phyloP scores from a whole-genome alignment of 2,888 invertebrate genomes.

The Nymphalis c-album region DNA sequence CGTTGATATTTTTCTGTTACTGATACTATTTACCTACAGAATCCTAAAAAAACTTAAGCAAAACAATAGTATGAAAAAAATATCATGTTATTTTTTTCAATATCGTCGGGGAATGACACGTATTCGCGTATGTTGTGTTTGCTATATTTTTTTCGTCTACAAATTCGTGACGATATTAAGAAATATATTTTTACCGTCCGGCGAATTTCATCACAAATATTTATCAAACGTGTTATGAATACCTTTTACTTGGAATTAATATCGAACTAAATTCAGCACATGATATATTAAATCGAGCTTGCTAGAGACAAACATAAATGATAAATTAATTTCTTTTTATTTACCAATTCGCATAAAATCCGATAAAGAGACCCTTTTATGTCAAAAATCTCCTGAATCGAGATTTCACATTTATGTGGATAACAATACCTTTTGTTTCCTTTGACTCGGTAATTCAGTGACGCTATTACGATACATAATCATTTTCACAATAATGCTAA shows the following conservation, averaged over 20 bases:
- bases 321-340: conserved; percentile 40
- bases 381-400: conserved; percentile 54
- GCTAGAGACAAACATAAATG: conserved; percentile 23
- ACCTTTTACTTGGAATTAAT: conserved; percentile 16
- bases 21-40: background rate
- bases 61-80: background rate
- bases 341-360: conserved; percentile 44
- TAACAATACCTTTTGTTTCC: conserved; percentile 58
- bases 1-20: too few relatives aligned
- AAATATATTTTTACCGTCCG: conserved; percentile 36
- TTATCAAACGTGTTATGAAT: conserved; percentile 30
- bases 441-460: conserved; percentile 53
- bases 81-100: conserved; percentile 1
- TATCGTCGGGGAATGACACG: conserved; percentile 31
- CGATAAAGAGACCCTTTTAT: conserved; percentile 51
- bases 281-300: conserved; percentile 15
- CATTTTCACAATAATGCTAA: conserved; percentile 31
- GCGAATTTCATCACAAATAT: conserved; percentile 32
- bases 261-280: conserved; percentile 6
- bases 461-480: conserved; percentile 39
- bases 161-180: conserved; percentile 35
- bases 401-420: conserved; percentile 55
- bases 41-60: background rate
- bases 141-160: conserved; percentile 32
- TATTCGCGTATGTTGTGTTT: conserved; percentile 50